phyloP scores from a whole-genome alignment of 1,140 invertebrate genomes.

The Phymorhynchus buccinoides region DNA sequence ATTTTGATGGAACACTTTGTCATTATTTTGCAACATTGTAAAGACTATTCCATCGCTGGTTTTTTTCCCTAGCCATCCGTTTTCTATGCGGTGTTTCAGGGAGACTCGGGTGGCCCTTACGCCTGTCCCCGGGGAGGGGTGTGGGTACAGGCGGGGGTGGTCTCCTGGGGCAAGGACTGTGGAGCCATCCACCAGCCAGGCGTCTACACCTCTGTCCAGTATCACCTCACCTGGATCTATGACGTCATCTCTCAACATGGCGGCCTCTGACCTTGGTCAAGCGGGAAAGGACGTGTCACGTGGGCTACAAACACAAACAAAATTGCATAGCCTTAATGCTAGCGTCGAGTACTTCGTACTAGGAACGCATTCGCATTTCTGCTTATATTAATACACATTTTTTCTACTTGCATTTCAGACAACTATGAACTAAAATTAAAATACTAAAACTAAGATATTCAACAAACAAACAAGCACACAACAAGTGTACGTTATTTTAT shows the following conservation, averaged over 20 bases:
- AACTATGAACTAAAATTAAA: too few relatives aligned
- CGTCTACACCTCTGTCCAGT: slow-evolving; percentile 34
- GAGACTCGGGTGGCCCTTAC: slow-evolving; percentile 33
- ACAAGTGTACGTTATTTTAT: not conserved
- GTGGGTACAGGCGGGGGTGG: slow-evolving; percentile 30
- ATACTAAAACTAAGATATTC: not conserved
- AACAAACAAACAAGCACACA: not conserved
- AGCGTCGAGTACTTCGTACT: too few relatives aligned
- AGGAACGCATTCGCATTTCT: too few relatives aligned
- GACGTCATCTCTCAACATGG: slow-evolving; percentile 34
- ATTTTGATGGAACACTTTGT: too few relatives aligned
- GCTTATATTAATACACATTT: too few relatives aligned
- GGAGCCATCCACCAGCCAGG: slow-evolving; percentile 2
- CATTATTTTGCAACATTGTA: too few relatives aligned
- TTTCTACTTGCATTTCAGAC: too few relatives aligned
- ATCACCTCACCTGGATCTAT: slow-evolving; percentile 31
- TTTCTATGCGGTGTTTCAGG: slow-evolving; percentile 26
- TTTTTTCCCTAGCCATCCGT: too few relatives aligned
- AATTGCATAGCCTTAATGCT: too few relatives aligned
- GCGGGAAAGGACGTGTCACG: not conserved
- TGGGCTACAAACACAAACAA: not conserved
- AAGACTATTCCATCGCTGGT: too few relatives aligned
- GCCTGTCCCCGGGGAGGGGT: slow-evolving; percentile 4
- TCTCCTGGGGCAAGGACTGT: slow-evolving; percentile 37
- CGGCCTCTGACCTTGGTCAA: not conserved